These are phyloP conservation scores for Platynereis dumerilii DNA, from an alignment of 2,888 invertebrate species.

Conservation along the genomic window DNA sequence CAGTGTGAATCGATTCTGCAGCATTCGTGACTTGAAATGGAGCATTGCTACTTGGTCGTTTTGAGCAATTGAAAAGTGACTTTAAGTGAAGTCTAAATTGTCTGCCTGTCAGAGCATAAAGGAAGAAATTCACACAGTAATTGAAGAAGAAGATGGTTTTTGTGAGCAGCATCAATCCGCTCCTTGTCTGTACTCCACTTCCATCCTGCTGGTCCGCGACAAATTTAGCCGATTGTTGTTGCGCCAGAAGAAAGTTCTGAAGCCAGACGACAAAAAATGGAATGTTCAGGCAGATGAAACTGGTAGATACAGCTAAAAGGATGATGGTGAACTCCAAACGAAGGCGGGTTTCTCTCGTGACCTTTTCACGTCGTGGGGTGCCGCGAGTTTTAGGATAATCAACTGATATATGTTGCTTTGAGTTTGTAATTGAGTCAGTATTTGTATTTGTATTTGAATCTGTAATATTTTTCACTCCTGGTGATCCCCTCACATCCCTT, in stretches of 20 bases:
- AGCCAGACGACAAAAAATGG: conserved; percentile 57
- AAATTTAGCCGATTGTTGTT: not conserved
- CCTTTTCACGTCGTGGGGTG: not conserved
- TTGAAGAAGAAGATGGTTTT: conserved; percentile 37
- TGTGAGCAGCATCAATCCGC: conserved; percentile 16
- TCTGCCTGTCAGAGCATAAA: conserved; percentile 54
- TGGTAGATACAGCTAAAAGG: conserved; percentile 54
- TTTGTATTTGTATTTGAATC: no score
- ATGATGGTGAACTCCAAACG: conserved; percentile 54
- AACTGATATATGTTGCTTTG: no score
- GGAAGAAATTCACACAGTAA: conserved; percentile 56
- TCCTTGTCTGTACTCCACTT: conserved; percentile 3
- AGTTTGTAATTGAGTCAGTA: no score
- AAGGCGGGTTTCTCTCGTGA: conserved; percentile 23
- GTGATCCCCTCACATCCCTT: conserved; percentile 1
- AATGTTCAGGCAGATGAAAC: conserved; percentile 55
- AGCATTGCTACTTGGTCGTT: no score
- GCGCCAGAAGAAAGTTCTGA: conserved; percentile 30
- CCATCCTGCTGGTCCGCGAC: not conserved
- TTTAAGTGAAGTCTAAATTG: conserved; percentile 51
- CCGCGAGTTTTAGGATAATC: conserved; percentile 17
- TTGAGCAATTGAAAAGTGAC: conserved; percentile 11
- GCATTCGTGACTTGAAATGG: no score
- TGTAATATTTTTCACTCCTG: no score
- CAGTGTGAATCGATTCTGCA: no score